Percentiles rank a stretch among this genome's conserved stretches.
These are phyloP conservation scores for Melanostigma gelatinosum DNA, from an alignment of 2,113 vertebrate genomes.

Conservation along the genomic window DNA sequence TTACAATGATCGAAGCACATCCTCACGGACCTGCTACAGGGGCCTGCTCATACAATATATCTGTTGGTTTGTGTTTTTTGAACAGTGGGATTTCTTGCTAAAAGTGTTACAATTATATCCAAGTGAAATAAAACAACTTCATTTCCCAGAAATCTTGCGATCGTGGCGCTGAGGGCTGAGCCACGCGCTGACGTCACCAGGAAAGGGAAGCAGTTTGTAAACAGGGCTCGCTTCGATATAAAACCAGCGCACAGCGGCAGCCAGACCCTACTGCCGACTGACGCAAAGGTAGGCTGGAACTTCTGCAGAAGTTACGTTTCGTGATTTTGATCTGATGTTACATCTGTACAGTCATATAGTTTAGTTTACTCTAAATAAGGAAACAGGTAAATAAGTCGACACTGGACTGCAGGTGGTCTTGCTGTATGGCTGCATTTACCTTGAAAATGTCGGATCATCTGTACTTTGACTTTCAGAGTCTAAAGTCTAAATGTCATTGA, in stretches of 20 bases:
- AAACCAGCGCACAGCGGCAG: not conserved
- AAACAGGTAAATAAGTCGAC: too few relatives aligned
- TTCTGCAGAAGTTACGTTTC: not conserved
- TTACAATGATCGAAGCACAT: not conserved
- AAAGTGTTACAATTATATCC: not conserved
- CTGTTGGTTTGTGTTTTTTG: not conserved
- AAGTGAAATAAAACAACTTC: slow-evolving; percentile 1
- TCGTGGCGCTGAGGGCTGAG: not conserved
- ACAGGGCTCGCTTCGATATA: fast-evolving
- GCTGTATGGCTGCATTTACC: not conserved
- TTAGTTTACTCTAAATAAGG: not conserved
- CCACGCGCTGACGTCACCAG: slow-evolving; percentile 12
- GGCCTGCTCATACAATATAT: too few relatives aligned
- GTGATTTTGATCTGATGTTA: not conserved
- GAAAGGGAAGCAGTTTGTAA: slow-evolving; percentile 37
- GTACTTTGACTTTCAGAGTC: slow-evolving; percentile 17
- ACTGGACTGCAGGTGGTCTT: not conserved
- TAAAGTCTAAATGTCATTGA: not conserved
- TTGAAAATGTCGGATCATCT: not conserved
- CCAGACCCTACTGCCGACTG: fast-evolving
- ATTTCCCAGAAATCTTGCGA: slow-evolving; percentile 43
- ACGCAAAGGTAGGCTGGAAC: not conserved
- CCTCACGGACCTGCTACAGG: not conserved
- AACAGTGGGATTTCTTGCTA: not conserved
- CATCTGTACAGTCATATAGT: too few relatives aligned